Evolutionary conservation across 2,797 vertebrate species (phyloP), one percentile per base, ranked within the genome.

Genomic region (Pseudomugil tenellus): DNA sequence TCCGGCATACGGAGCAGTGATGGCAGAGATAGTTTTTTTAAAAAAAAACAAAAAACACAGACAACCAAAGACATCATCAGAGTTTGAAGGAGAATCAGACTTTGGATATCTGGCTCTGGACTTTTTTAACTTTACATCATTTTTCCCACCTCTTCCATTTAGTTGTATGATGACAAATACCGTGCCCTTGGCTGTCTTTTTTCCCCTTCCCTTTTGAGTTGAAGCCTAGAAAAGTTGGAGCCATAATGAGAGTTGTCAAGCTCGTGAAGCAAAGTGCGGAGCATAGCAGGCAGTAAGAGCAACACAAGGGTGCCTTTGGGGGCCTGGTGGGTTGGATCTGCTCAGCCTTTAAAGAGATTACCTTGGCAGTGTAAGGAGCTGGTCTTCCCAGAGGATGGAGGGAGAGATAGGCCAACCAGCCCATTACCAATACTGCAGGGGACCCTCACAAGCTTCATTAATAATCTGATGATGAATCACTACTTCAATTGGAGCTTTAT

Each of bases 401-500:
- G 78, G 71, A 77, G 81, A 90, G 85, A 92, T 87, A 88, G 92
- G 92, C 92, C 91, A 92, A 93, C 87, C 86, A 83, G 91, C 92
- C 93, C 92, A 93, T 95, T 95, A 95, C 92, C 87, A 84, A 84
- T 87, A 85, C 90, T 89, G 87, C 89, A 86, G 89, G 92, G 88
- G 84, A 92, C 82, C 90, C 87, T 87, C 89, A 87, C 87, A 90
- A 89, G 90, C 91, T 92, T 93, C 91, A 94, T 96, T 95, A 94
- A 95, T 96, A 95, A 96, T 94, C 90, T 90, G 90, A 91, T 91
- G 92, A 93, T 92, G 94, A 96, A 95, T 93, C 93, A 93, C 90
- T 89, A 87, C 92, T 91, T 92, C 94, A 94, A 95, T 95, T 95
- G 95, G 94, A 91, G 89, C 91, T 91, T 95, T 95, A 95, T 95